A percentile compares a stretch with the other conserved stretches of the same genome.
Evolutionary conservation across 2,113 vertebrate genomes (phyloP).

Genomic region (Pterocles orientalis): DNA sequence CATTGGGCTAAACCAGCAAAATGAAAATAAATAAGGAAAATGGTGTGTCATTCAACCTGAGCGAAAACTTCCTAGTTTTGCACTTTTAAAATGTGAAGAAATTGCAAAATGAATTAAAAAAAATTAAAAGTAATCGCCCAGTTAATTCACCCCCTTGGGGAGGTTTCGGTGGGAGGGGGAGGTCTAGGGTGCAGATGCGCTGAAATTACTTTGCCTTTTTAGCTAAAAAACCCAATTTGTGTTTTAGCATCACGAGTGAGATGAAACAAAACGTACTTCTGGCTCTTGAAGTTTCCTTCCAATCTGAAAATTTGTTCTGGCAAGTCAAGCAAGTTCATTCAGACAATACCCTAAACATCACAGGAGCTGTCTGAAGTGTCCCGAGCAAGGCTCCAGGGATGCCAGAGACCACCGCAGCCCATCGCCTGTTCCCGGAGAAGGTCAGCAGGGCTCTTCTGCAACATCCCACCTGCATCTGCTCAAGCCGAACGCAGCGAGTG

Average conservation of each 20-base stretch:
- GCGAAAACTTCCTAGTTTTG: neutral
- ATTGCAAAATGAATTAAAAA: neutral
- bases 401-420: neutral
- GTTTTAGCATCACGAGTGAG: neutral
- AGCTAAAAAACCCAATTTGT: neutral
- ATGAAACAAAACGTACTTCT: neutral
- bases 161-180: neutral
- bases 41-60: neutral
- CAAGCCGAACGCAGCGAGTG: fast-evolving
- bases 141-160: neutral
- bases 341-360: neutral
- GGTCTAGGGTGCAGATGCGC: neutral
- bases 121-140: neutral
- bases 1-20: neutral
- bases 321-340: neutral
- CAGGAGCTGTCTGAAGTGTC: neutral
- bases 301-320: neutral
- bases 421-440: neutral
- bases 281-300: neutral
- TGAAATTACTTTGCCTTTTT: neutral
- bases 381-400: neutral
- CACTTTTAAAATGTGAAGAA: neutral
- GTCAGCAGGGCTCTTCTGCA: neutral
- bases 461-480: neutral
- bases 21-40: constrained; percentile 6